phyloP scores from a whole-genome alignment of 2,797 vertebrate species.

The Anniella stebbinsi region DNA sequence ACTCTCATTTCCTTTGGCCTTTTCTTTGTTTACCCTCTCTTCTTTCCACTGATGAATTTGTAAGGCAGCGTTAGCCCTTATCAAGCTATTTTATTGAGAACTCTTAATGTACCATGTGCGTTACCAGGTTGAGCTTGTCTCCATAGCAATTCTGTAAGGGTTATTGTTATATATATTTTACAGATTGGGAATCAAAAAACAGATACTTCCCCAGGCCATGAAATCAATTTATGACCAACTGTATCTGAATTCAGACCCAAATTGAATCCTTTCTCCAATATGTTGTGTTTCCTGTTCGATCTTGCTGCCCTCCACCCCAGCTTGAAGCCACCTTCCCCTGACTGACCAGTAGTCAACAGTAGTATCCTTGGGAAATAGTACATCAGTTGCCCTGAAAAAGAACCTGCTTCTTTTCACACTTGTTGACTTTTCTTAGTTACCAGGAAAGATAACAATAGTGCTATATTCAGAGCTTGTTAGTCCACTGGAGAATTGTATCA shows the following conservation, averaged over 20 bases:
- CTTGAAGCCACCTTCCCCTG: neutral
- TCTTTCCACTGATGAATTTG: neutral
- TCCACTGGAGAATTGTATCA: neutral
- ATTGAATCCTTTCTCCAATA: neutral
- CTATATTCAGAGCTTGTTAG: neutral
- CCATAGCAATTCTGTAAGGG: conserved; percentile 7
- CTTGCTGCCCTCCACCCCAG: neutral
- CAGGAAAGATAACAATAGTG: neutral
- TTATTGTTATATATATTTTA: conserved; percentile 8
- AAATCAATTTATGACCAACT: neutral
- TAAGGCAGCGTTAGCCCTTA: neutral
- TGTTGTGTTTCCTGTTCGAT: neutral
- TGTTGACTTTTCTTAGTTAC: neutral
- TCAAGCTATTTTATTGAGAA: neutral
- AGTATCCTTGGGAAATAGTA: neutral
- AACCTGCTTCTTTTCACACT: neutral
- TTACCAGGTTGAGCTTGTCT: conserved; percentile 1
- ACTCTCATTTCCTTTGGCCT: neutral
- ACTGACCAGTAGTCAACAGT: neutral
- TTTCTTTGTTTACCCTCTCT: neutral
- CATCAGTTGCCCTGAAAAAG: neutral
- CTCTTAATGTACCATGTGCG: neutral
- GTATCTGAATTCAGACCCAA: neutral
- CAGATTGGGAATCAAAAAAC: neutral
- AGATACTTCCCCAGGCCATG: neutral